Evolutionary conservation across 2,888 invertebrate genomes (phyloP).

Genomic region (Drosophila anceps): DNA sequence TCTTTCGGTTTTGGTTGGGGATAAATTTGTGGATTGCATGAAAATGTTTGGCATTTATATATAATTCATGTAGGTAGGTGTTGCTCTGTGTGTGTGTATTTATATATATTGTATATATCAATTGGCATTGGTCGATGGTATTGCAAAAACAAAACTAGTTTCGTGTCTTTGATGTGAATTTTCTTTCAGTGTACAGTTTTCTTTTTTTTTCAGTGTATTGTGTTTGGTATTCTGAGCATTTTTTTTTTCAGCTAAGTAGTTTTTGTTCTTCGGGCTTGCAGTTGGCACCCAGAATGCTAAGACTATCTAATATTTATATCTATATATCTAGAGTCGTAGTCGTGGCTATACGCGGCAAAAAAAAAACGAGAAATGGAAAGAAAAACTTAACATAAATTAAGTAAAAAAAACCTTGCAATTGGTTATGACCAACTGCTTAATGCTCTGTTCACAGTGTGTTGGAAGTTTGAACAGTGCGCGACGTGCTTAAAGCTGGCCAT

Average conservation of each 20-base stretch:
- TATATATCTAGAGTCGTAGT: not conserved
- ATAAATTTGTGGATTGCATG: conserved; percentile 60
- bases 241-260: not conserved
- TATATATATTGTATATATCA: conserved; percentile 15
- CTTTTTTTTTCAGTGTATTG: conserved; percentile 24
- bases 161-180: conserved; percentile 23
- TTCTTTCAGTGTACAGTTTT: conserved; percentile 29
- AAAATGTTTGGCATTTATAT: conserved; percentile 34
- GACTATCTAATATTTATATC: conserved; percentile 1
- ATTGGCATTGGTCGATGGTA: conserved; percentile 45
- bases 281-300: conserved; percentile 29
- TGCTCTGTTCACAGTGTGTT: conserved; percentile 1
- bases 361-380: not conserved
- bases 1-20: conserved; percentile 5
- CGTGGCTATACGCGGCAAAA: not conserved
- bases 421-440: not conserved
- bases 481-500: not conserved
- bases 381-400: conserved; percentile 1
- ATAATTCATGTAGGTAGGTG: conserved; percentile 16
- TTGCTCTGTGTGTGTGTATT: conserved; percentile 23
- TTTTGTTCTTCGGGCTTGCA: conserved; percentile 23
- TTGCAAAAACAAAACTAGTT: conserved; percentile 52
- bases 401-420: not conserved
- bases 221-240: conserved; percentile 14
- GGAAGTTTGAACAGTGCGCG: not conserved